Evolutionary conservation across 2,113 vertebrate genomes (phyloP).

Genomic region (Hippocampus guttulatus): DNA sequence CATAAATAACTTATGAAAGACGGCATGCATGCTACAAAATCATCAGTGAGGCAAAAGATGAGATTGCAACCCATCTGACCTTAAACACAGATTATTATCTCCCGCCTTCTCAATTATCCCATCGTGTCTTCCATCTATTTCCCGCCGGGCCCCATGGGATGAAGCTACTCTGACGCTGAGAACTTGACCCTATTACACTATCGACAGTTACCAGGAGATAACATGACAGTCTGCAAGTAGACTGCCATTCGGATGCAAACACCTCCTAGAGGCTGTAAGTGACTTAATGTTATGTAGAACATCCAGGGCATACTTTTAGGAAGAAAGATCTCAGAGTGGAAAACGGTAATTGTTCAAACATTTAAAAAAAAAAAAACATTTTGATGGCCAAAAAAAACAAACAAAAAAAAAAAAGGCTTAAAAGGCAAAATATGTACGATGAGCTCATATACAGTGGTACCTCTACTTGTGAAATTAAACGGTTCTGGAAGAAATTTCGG

Average conservation of each 20-base stretch:
- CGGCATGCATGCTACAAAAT: slow-evolving; percentile 14
- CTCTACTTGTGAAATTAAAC: no score
- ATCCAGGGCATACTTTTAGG: background rate
- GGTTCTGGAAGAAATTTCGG: no score
- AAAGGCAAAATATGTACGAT: no score
- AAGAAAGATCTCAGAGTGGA: background rate
- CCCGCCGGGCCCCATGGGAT: slow-evolving; percentile 21
- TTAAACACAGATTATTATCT: slow-evolving; percentile 29
- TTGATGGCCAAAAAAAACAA: no score
- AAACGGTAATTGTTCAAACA: no score
- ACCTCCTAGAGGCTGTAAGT: background rate
- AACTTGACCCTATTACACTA: slow-evolving; percentile 31
- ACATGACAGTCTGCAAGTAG: slow-evolving; percentile 6
- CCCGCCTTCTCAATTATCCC: slow-evolving; percentile 30
- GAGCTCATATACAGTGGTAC: no score
- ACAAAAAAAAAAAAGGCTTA: no score
- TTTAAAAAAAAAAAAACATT: no score
- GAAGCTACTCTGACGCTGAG: slow-evolving; percentile 31
- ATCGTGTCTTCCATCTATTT: slow-evolving; percentile 35
- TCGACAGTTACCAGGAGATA: slow-evolving; percentile 23
- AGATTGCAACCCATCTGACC: slow-evolving; percentile 25
- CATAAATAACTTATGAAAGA: slow-evolving; percentile 42
- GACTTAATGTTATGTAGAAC: background rate
- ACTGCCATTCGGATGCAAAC: slow-evolving; percentile 15
- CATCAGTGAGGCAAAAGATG: slow-evolving; percentile 3